Percentiles rank a stretch among this genome's conserved stretches.
Conservation (phyloP, 2,113 vertebrate species). For the Erinaceus europaeus region DNA sequence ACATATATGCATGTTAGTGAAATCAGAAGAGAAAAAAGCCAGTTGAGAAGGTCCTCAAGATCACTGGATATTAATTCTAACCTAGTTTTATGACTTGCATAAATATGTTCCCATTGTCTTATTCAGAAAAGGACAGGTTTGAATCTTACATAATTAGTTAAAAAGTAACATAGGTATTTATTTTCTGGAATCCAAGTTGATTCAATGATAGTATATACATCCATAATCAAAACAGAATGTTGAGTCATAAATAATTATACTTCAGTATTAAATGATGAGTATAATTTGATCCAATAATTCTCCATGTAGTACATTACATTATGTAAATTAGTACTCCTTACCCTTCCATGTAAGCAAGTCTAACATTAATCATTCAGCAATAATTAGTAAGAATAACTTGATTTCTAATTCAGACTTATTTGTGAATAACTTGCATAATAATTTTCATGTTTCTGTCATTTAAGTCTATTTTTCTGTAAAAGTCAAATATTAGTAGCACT, state of each 20-base stretch:
- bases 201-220: not conserved
- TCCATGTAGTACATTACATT: not conserved
- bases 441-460: not conserved
- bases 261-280: not conserved
- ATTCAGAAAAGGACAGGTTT: not conserved
- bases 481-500: not conserved
- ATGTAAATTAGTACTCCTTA: not conserved
- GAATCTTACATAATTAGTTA: not conserved
- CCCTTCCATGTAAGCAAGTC: not conserved
- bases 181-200: not conserved
- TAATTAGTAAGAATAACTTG: not conserved
- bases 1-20: not conserved
- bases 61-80: not conserved
- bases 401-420: not conserved
- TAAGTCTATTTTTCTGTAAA: not conserved
- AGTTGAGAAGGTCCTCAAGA: not conserved
- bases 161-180: not conserved
- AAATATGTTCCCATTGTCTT: not conserved
- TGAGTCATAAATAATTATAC: slow-evolving; percentile 1
- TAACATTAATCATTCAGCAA: not conserved
- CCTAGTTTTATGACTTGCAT: not conserved
- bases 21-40: not conserved
- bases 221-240: not conserved
- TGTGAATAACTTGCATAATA: not conserved
- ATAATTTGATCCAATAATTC: slow-evolving; percentile 20